Evolutionary conservation across 2,113 vertebrate species (phyloP).

Genomic region (Semnornis frantzii): DNA sequence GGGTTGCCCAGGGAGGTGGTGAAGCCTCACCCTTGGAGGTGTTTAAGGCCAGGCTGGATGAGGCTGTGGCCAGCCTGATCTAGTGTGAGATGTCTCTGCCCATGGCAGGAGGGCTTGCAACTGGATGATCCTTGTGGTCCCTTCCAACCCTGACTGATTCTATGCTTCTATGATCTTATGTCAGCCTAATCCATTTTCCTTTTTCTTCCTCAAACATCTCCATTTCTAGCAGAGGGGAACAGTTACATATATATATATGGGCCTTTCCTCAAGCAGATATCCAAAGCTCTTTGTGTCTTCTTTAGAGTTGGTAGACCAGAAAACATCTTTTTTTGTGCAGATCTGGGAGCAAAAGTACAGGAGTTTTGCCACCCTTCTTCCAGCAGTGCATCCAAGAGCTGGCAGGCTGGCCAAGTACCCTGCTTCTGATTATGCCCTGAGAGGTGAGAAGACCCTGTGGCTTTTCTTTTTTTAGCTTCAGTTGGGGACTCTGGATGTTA

Average conservation of each 20-base stretch:
- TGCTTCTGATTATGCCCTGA: not conserved
- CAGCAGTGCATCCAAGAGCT: not conserved
- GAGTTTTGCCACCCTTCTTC: not conserved
- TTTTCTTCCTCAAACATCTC: not conserved
- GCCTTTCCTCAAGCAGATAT: not conserved
- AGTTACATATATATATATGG: not conserved
- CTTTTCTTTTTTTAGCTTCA: not conserved
- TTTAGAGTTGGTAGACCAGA: not conserved
- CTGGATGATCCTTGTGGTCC: too few species aligned
- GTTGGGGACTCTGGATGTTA: constrained; percentile 18
- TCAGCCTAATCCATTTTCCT: not conserved
- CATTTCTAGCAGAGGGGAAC: not conserved
- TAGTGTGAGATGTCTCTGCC: too few species aligned
- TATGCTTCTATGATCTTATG: not conserved
- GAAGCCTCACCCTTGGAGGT: too few species aligned
- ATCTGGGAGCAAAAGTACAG: not conserved
- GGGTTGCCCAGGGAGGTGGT: too few species aligned
- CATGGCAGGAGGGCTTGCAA: too few species aligned
- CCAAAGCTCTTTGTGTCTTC: constrained; percentile 4
- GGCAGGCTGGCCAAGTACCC: not conserved
- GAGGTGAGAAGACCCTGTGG: not conserved
- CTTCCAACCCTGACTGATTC: too few species aligned
- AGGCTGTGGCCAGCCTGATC: too few species aligned
- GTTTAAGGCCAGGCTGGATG: too few species aligned
- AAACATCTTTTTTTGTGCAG: not conserved